These are phyloP conservation scores for Lagria hirta DNA, from an alignment of 2,888 invertebrate species.

Conservation along the genomic window DNA sequence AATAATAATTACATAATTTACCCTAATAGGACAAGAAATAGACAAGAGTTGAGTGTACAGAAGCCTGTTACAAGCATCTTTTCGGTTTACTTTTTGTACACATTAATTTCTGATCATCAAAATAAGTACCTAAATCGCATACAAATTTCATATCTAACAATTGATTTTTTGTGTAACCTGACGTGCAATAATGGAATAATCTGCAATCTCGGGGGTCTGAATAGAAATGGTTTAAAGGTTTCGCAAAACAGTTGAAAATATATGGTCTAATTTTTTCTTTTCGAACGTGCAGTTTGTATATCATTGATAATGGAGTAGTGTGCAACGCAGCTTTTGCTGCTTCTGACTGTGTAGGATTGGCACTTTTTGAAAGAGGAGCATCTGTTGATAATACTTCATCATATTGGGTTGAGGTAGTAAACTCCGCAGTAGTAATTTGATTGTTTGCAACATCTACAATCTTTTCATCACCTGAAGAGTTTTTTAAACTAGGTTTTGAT, in stretches of 20 bases:
- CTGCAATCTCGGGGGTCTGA: conserved; percentile 61
- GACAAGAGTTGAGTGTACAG: conserved; percentile 15
- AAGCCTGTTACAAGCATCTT: conserved; percentile 46
- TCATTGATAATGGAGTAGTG: conserved; percentile 47
- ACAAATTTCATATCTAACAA: conserved; percentile 62
- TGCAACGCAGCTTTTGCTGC: conserved; percentile 36
- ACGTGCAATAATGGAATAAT: conserved; percentile 63
- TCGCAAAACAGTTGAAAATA: conserved; percentile 60
- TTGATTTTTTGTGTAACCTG: conserved; percentile 59
- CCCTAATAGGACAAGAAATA: conserved; percentile 21
- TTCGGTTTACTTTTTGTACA: conserved; percentile 54
- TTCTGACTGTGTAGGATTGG: conserved; percentile 48
- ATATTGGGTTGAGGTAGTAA: conserved; percentile 13
- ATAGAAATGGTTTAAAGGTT: conserved; percentile 59
- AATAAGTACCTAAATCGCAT: conserved; percentile 60
- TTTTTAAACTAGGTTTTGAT: conserved; percentile 13
- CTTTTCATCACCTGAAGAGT: conserved; percentile 25
- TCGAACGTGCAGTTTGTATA: conserved; percentile 48
- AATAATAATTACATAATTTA: conserved; percentile 39
- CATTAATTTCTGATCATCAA: conserved; percentile 58
- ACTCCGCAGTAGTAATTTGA: conserved; percentile 19
- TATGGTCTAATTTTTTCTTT: conserved; percentile 36
- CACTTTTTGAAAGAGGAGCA: conserved; percentile 48
- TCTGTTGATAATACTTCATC: conserved; percentile 39
- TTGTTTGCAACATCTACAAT: conserved; percentile 19